Base-by-base conservation (phyloP, 2,888 invertebrate genomes). In the Hofmannophila pseudospretella region DNA sequence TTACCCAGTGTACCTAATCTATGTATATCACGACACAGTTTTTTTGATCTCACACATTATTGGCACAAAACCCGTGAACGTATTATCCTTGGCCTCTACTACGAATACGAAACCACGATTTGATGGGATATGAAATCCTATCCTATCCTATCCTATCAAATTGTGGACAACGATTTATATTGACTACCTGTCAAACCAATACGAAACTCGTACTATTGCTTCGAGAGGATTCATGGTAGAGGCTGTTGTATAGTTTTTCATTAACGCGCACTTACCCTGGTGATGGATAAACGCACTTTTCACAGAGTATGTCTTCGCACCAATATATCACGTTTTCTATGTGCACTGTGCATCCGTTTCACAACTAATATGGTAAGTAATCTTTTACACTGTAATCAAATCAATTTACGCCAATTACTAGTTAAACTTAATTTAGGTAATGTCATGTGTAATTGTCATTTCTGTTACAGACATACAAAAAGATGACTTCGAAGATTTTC, bases 391-490 rank as follows among this genome's bases (percentile, higher is more conserved):
- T 23, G 27, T 27, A 1, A 27, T 12, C 12, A 11, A 4, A 4
- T 16, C 23, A 23, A 7, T 2, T 20, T 8, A 4, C 7, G 8
- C 8, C 7, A 20, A 20, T 20, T 3, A 8, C 8, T 20, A 7
- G 20, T 7, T 8, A 3, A 20, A 20, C 20, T 20, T 20, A 5
- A n/a, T n/a, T 20, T 3, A 7, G 8, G 2, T 20, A 20, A 3
- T 2, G 8, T 4, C 23, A 23, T 2, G n/a, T 23, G n/a, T 23
- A n/a, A 23, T 2, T 8, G 23, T 2, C n/a, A n/a, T n/a, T n/a
- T 27, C 36, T 25, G 63, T 85, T 82, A 37, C 82, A 85, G 85
- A 72, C 40, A 70, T 60, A 49, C 69, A 73, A 53, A 65, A 55
- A 27, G 70, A 71, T 49, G 78, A 82, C 19, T 52, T 74, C 8